A percentile compares a stretch with the other conserved stretches of the same genome.
Evolutionary conservation across 2,888 invertebrate species (phyloP).

Genomic region (Macrophya annulata): DNA sequence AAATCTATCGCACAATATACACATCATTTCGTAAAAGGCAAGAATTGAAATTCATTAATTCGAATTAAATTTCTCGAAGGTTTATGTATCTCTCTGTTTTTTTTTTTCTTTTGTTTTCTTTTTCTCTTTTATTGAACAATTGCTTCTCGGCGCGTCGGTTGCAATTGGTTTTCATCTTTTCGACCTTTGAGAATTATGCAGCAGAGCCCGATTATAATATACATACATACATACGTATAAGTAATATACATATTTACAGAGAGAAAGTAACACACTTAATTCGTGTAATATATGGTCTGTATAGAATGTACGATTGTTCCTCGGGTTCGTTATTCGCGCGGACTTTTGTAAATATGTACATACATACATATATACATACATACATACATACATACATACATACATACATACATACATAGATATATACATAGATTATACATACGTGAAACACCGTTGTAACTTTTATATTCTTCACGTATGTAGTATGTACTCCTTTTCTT

Average conservation of each 20-base stretch:
- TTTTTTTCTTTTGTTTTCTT: background rate
- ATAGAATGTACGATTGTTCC: background rate
- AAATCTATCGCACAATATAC: background rate
- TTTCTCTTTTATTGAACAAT: slow-evolving; percentile 1
- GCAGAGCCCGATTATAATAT: background rate
- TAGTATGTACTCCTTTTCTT: background rate
- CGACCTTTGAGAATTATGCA: slow-evolving; percentile 29
- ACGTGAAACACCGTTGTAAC: slow-evolving; percentile 1
- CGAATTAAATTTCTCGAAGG: background rate
- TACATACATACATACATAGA: too few species aligned
- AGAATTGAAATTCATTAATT: background rate
- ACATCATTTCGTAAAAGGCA: too few species aligned
- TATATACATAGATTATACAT: too few species aligned
- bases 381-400: background rate
- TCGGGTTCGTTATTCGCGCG: slow-evolving; percentile 10
- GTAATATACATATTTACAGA: slow-evolving; percentile 1
- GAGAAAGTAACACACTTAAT: slow-evolving; percentile 35
- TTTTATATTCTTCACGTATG: background rate
- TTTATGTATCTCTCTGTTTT: background rate
- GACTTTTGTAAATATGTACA: background rate
- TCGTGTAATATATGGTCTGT: slow-evolving; percentile 2
- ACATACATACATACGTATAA: background rate
- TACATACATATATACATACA: too few species aligned
- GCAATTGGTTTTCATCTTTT: slow-evolving; percentile 24
- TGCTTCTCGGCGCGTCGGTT: background rate